Evolutionary conservation across 2,797 vertebrate species (phyloP).

Genomic region (Scomberomorus guttatus): DNA sequence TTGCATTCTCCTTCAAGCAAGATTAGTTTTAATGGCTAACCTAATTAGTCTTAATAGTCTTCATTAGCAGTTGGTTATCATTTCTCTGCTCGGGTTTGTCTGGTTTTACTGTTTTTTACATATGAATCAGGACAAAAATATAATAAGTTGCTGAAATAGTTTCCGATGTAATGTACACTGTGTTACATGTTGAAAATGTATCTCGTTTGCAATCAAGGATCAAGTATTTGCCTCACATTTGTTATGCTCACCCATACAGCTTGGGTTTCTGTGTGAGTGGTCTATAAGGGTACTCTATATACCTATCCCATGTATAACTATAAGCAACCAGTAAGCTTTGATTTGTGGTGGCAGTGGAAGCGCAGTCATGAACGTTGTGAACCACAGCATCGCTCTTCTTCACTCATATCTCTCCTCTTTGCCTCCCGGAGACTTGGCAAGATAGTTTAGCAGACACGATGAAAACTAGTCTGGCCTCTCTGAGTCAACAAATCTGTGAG

Average conservation of each 20-base stretch:
- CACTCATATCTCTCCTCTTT: constrained; percentile 38
- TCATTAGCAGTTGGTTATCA: constrained; percentile 3
- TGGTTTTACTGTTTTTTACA: background rate
- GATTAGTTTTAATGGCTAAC: background rate
- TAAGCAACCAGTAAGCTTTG: background rate
- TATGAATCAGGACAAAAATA: background rate
- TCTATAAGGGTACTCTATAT: background rate
- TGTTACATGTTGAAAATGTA: background rate
- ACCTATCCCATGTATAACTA: background rate
- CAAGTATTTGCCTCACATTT: background rate
- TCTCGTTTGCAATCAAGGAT: background rate
- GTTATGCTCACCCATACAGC: background rate
- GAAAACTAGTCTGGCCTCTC: constrained; percentile 54
- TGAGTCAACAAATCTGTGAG: constrained; percentile 70
- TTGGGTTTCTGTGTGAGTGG: background rate
- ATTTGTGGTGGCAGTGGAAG: background rate
- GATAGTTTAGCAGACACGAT: constrained; percentile 24
- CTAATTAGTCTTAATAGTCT: background rate
- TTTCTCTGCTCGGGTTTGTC: background rate
- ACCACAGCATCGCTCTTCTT: constrained; percentile 10
- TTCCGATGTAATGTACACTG: background rate
- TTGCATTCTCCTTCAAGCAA: background rate
- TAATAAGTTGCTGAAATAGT: background rate
- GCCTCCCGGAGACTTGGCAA: constrained; percentile 24
- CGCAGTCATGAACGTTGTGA: constrained; percentile 18